A percentile compares a stretch with the other conserved stretches of the same genome.
These are phyloP conservation scores for Pycnonotus jocosus DNA, from an alignment of 2,113 vertebrate species.

Conservation along the genomic window DNA sequence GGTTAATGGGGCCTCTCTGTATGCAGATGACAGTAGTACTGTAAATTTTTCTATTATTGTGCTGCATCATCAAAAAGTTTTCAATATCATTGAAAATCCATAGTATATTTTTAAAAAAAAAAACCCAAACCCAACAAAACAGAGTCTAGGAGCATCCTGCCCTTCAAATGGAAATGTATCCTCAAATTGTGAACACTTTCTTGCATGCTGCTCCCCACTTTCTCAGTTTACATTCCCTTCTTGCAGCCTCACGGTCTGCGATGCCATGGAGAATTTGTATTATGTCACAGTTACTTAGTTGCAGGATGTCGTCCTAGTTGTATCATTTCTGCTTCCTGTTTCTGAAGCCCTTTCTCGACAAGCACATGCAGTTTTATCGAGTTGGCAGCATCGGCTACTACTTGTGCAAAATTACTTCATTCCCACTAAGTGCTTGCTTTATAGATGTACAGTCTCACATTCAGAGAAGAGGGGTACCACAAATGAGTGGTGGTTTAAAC, in stretches of 20 bases:
- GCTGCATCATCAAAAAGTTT: neutral
- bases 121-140: neutral
- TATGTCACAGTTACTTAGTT: fast-evolving
- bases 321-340: neutral
- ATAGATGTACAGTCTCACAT: neutral
- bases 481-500: neutral
- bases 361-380: neutral
- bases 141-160: fast-evolving
- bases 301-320: fast-evolving
- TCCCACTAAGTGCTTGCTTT: neutral
- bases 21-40: fast-evolving
- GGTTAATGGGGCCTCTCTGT: fast-evolving
- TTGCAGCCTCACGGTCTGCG: fast-evolving
- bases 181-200: neutral
- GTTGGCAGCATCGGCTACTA: fast-evolving
- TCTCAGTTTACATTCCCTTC: neutral
- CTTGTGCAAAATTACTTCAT: neutral
- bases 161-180: neutral
- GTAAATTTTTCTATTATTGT: neutral
- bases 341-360: fast-evolving
- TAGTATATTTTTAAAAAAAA: neutral
- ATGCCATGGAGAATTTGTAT: too few relatives aligned
- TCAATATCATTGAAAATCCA: neutral
- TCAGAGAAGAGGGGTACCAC: neutral
- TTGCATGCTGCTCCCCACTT: fast-evolving